Evolutionary conservation across 2,888 invertebrate species (phyloP), one percentile per base, ranked within the genome.

Genomic region (Drosophila ezoana): DNA sequence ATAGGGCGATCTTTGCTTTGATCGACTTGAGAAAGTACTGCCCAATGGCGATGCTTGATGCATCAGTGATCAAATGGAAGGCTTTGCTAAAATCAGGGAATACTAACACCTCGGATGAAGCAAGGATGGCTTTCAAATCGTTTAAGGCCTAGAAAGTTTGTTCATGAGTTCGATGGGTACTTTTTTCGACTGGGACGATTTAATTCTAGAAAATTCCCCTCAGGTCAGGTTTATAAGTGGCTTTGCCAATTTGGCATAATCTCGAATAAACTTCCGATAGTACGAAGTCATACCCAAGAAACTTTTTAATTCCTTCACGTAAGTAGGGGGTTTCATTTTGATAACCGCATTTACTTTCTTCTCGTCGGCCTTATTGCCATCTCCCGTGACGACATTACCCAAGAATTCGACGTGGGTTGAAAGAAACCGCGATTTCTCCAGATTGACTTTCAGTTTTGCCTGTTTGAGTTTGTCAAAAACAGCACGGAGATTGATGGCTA

Each of bases 201-300:
- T 35, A 1, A 49, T 11, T 13, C n/a, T 20, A 5, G 37, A 20
- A 8, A n/a, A 18, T 11, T 49, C 35, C 1, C 37, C 20, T 8
- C 48, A 3, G 1, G 35, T 37, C 6, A 49, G 16, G 35, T 49
- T 49, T 8, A 37, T 37, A 4, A 28, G n/a, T n/a, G 44, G 44
- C n/a, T 44, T 45, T 8, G 28, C 23, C n/a, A 44, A 13, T 8
- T 44, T 44, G 2, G 44, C 44, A 8, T 44, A 44, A 28, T 44
- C 44, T 1, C 11, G 11, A 10, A 47, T 33, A n/a, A 33, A 47
- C 11, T 47, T 47, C 11, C 47, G 9, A 11, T 14, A 33, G 3
- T 44, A 28, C 0, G 14, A 44, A 8, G 28, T 28, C 47, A 48
- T 35, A 1, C 18, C 33, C 4, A 37, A 3, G 13, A 37, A 49